Percentiles rank a stretch among this genome's conserved stretches.
Conservation (phyloP, 2,888 invertebrate genomes). For the Rotaria socialis region DNA sequence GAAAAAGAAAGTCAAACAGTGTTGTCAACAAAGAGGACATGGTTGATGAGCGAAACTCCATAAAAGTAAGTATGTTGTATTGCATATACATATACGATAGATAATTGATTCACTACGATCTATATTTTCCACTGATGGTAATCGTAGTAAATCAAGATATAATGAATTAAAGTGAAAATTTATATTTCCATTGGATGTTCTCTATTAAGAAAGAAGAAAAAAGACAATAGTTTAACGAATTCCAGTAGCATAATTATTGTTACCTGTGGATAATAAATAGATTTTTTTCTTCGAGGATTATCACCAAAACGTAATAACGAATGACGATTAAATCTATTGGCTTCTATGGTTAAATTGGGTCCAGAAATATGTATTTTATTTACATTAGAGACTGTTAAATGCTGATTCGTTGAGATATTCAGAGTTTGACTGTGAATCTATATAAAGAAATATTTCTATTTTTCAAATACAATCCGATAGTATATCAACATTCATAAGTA, state of each 20-base stretch:
- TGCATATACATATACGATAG: neutral
- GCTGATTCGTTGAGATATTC: neutral
- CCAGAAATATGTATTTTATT: neutral
- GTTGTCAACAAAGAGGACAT: neutral
- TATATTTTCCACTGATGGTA: neutral
- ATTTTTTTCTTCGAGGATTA: neutral
- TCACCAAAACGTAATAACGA: neutral
- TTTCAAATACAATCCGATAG: too few relatives aligned
- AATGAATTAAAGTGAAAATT: neutral
- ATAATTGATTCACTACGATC: neutral
- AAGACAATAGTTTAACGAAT: neutral
- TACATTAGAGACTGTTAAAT: neutral
- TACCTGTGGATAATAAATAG: neutral
- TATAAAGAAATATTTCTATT: neutral
- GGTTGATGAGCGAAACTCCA: neutral
- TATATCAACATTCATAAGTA: too few relatives aligned
- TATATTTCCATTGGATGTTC: neutral
- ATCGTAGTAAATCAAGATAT: neutral
- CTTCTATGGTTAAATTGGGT: neutral
- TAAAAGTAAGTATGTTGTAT: neutral
- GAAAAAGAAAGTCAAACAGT: neutral
- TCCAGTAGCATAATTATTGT: neutral
- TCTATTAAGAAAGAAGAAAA: neutral
- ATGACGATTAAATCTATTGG: neutral
- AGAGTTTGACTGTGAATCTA: neutral